These are phyloP conservation scores for Eriocheir sinensis DNA, from an alignment of 1,140 invertebrate genomes.

Conservation along the genomic window DNA sequence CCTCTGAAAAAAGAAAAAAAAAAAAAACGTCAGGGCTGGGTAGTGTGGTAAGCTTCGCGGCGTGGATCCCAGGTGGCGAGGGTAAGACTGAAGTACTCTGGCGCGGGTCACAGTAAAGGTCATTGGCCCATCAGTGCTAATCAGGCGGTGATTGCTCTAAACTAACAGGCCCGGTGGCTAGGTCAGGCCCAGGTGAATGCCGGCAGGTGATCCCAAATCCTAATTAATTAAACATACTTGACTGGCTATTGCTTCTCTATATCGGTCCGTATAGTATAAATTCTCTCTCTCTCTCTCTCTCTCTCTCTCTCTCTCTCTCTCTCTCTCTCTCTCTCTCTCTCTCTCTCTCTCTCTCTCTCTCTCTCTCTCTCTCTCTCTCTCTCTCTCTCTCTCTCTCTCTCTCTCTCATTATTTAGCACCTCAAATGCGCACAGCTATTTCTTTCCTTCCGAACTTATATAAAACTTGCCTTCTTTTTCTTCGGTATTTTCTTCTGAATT, in stretches of 20 bases:
- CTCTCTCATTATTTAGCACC: no score
- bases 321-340: not conserved
- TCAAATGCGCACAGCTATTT: not conserved
- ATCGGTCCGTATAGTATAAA: no score
- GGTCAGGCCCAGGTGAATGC: not conserved
- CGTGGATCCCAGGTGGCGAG: not conserved
- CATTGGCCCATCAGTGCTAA: not conserved
- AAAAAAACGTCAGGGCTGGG: not conserved
- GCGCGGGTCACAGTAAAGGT: not conserved
- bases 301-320: not conserved
- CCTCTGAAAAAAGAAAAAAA: not conserved
- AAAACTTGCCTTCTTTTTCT: not conserved
- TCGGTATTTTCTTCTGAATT: not conserved
- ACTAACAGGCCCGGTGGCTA: not conserved
- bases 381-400: not conserved
- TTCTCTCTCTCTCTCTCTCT: not conserved
- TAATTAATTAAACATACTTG: not conserved
- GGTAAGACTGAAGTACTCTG: not conserved
- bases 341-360: not conserved
- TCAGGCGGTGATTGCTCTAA: not conserved
- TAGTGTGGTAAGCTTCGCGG: not conserved
- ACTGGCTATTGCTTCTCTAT: not conserved
- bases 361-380: not conserved
- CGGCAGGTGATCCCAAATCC: not conserved
- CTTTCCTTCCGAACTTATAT: not conserved